phyloP scores from a whole-genome alignment of 2,888 invertebrate genomes.

The Amphipyra berbera region DNA sequence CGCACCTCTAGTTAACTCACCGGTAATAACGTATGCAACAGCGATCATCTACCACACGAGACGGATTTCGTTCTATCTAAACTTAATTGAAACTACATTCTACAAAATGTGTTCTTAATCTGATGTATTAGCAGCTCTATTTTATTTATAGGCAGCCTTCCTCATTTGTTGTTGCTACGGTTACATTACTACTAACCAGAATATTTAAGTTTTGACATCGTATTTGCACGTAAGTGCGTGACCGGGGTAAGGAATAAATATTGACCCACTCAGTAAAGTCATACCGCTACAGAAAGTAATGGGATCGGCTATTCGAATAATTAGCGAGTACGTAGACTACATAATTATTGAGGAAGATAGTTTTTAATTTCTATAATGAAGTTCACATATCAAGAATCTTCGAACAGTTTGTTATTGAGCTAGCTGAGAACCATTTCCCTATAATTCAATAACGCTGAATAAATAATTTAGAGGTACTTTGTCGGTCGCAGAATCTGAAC shows the following conservation, averaged over 20 bases:
- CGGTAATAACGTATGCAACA: constrained; percentile 5
- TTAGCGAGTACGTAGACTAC: neutral
- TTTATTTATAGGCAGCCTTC: constrained; percentile 40
- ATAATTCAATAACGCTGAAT: neutral
- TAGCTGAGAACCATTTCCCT: constrained; percentile 1
- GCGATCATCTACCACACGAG: constrained; percentile 17
- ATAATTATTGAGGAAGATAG: constrained; percentile 4
- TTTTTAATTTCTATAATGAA: neutral
- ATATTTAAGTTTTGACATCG: constrained; percentile 50
- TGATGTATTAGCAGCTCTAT: constrained; percentile 28
- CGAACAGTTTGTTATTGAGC: constrained; percentile 4
- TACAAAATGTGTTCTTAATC: constrained; percentile 3
- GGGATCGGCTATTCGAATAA: constrained; percentile 22
- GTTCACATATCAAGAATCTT: neutral
- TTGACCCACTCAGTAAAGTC: constrained; percentile 17
- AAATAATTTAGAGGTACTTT: neutral
- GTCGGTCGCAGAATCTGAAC: too few relatives aligned
- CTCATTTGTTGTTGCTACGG: constrained; percentile 41
- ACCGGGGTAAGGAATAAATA: constrained; percentile 32
- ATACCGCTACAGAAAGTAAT: constrained; percentile 17
- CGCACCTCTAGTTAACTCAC: constrained; percentile 5
- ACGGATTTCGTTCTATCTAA: constrained; percentile 12
- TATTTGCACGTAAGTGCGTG: constrained; percentile 49
- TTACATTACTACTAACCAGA: constrained; percentile 30
- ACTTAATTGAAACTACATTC: constrained; percentile 3